Percentiles rank a stretch among this genome's conserved stretches.
These are phyloP conservation scores for Acridotheres tristis DNA, from an alignment of 2,797 vertebrate genomes.

Conservation along the genomic window DNA sequence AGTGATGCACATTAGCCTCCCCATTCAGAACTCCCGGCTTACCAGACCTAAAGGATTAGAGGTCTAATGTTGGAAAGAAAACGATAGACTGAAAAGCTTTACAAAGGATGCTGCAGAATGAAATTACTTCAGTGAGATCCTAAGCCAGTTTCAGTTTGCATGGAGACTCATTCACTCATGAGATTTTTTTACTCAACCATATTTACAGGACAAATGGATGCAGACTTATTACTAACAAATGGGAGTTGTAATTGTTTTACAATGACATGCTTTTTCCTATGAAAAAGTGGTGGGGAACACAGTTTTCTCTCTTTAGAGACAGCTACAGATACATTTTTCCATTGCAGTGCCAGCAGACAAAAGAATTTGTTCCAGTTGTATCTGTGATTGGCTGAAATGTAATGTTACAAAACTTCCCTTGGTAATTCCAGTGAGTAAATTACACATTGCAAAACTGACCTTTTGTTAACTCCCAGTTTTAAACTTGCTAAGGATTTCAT, in stretches of 20 bases:
- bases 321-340: not conserved
- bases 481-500: not conserved
- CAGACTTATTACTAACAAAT: not conserved
- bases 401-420: not conserved
- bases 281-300: not conserved
- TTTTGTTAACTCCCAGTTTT: not conserved
- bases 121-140: not conserved
- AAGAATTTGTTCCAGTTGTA: not conserved
- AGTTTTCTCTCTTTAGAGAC: not conserved
- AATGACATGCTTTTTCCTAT: not conserved
- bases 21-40: constrained; percentile 9
- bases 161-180: not conserved
- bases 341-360: not conserved
- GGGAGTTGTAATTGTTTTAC: not conserved
- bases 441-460: not conserved
- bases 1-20: not conserved
- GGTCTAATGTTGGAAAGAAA: constrained; percentile 10
- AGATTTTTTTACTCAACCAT: not conserved
- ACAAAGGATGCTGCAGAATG: not conserved
- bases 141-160: not conserved
- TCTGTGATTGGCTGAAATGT: not conserved
- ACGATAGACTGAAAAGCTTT: not conserved
- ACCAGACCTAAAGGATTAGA: constrained; percentile 31
- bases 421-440: not conserved
- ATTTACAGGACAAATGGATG: not conserved